Base-by-base conservation (phyloP, 1,140 invertebrate species). In the Drosophila cardini region DNA sequence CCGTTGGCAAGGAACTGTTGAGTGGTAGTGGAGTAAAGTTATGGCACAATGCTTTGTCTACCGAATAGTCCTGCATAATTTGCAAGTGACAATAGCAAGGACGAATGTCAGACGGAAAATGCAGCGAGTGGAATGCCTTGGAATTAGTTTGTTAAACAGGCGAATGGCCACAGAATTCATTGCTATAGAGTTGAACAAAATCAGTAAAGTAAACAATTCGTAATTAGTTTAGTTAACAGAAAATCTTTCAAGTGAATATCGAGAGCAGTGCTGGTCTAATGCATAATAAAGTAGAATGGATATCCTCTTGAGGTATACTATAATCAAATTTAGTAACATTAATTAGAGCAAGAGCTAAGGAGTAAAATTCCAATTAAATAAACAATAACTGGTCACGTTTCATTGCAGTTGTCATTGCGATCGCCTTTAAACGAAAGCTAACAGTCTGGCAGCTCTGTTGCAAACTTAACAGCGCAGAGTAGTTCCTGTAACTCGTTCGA, bases 71-170 rank as follows among this genome's bases (percentile, higher is more conserved):
- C 52, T 32, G 62, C 52, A 65, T 57, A 65, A 56, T 58, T 72
- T 58, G 62, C 46, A 65, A 72, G 53, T 52, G 53, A 72, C 62
- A 72, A 72, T 55, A 43, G 62, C 7, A 13, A 32, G 46, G 48
- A n/a, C 45, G 48, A 34, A 21, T 56, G 11, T 10, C 36, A 15
- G 50, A 1, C 11, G 4, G 10, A 11, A n/a, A 43, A 9, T 5
- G 38, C 38, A 32, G 7, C 0, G 32, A 36, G 36, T 4, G 16
- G 18, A 48, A 60, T 61, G 45, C 9, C 36, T 13, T 1, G 10
- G 21, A 71, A 64, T 64, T 38, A 50, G 34, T 57, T 64, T 71
- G 21, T 61, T 70, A 30, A 52, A 52, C 36, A 52, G 11, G 8
- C 45, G 61, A 56, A 63, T 48, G 32, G 50, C 61, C n/a, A n/a